These are phyloP conservation scores for Drosophila dunni DNA, from an alignment of 1,140 invertebrate species.

Conservation along the genomic window DNA sequence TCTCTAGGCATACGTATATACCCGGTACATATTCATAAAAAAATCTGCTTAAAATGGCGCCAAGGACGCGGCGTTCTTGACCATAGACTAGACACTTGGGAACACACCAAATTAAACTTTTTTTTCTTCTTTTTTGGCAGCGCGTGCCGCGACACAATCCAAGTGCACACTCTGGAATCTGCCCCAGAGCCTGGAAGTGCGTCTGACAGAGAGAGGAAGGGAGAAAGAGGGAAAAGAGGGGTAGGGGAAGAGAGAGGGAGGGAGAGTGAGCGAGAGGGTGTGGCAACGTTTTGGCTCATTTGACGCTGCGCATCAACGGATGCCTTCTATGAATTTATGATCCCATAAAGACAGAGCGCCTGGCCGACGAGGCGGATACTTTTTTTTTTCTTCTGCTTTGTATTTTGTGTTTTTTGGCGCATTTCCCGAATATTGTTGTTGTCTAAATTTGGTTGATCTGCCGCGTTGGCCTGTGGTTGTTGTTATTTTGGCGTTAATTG, in stretches of 20 bases:
- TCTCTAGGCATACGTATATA: not conserved
- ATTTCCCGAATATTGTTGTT: constrained; percentile 49
- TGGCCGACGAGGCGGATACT: constrained; percentile 22
- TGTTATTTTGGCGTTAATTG: constrained; percentile 67
- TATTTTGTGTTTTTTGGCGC: constrained; percentile 33
- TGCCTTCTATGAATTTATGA: constrained; percentile 69
- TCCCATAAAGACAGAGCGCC: constrained; percentile 67
- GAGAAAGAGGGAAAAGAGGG: too few relatives aligned
- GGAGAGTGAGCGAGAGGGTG: constrained; percentile 21
- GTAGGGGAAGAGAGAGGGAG: too few relatives aligned
- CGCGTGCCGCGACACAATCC: constrained; percentile 44
- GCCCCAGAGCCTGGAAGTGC: constrained; percentile 29
- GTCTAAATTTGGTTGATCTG: constrained; percentile 13
- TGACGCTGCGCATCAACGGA: constrained; percentile 45
- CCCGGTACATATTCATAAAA: constrained; percentile 28
- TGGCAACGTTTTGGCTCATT: constrained; percentile 47
- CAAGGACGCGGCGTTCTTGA: constrained; percentile 58
- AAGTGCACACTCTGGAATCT: constrained; percentile 4
- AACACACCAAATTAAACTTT: not conserved
- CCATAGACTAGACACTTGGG: constrained; percentile 30
- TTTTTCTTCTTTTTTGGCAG: not conserved
- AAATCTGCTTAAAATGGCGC: constrained; percentile 53
- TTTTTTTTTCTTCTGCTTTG: too few relatives aligned
- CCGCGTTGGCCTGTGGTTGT: constrained; percentile 31
- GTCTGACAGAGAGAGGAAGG: too few relatives aligned